A percentile compares a stretch with the other conserved stretches of the same genome.
Conservation (phyloP, 2,888 invertebrate genomes). For the Cylindroiulus punctatus region DNA sequence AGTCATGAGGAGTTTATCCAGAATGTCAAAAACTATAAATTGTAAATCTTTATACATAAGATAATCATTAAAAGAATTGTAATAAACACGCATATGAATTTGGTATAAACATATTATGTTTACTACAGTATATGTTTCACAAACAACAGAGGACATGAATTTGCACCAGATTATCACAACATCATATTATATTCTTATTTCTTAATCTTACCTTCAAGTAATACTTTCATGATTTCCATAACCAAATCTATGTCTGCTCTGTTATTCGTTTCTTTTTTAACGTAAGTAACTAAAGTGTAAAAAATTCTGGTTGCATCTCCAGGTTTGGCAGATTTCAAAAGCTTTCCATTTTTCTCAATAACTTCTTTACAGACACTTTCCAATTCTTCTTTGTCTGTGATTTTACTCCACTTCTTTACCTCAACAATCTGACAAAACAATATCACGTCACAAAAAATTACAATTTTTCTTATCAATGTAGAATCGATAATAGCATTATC, state of each 20-base stretch:
- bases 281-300: conserved; percentile 73
- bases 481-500: not conserved
- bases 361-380: conserved; percentile 72
- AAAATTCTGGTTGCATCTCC: conserved; percentile 77
- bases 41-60: too few species aligned
- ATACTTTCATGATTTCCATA: conserved; percentile 60
- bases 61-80: too few species aligned
- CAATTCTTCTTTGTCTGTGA: conserved; percentile 73
- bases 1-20: too few species aligned
- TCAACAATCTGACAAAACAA: conserved; percentile 70
- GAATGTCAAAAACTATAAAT: too few species aligned
- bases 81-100: too few species aligned
- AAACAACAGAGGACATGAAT: too few species aligned
- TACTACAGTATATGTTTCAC: too few species aligned
- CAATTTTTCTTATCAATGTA: too few species aligned
- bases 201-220: conserved; percentile 48
- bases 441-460: too few species aligned
- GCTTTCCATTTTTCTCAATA: conserved; percentile 74
- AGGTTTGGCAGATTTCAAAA: conserved; percentile 66
- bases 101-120: too few species aligned
- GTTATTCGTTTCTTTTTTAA: conserved; percentile 72
- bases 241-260: conserved; percentile 71
- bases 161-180: not conserved
- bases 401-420: conserved; percentile 74
- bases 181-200: not conserved